Percentiles rank a stretch among this genome's conserved stretches.
These are phyloP conservation scores for Odocoileus virginianus DNA, from an alignment of 2,113 vertebrate genomes.

Conservation along the genomic window DNA sequence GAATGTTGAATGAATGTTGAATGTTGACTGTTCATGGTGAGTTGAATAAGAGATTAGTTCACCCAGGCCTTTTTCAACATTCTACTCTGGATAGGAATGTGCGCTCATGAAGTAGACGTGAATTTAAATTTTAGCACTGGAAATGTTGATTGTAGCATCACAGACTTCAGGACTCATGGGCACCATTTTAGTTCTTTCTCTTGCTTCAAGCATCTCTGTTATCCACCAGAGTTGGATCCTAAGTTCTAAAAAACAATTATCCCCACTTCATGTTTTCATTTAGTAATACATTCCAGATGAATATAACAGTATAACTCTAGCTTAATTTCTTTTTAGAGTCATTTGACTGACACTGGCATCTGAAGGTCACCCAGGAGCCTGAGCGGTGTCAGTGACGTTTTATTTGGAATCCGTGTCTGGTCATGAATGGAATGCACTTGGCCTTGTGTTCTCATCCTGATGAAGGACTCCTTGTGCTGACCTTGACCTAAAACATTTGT, in stretches of 20 bases:
- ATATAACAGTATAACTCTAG: neutral
- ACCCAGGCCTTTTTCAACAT: neutral
- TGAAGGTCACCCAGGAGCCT: conserved; percentile 50
- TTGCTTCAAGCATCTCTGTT: neutral
- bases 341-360: conserved; percentile 49
- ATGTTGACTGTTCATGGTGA: neutral
- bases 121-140: neutral
- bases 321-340: conserved; percentile 39
- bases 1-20: neutral
- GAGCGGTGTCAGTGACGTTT: conserved; percentile 31
- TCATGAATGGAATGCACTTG: conserved; percentile 44
- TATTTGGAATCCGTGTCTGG: conserved; percentile 31
- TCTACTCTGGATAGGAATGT: neutral
- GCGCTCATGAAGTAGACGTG: neutral
- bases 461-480: conserved; percentile 26
- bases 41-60: neutral
- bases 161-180: neutral
- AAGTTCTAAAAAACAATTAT: neutral
- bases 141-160: neutral
- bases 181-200: neutral
- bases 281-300: conserved; percentile 53
- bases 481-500: neutral
- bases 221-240: neutral
- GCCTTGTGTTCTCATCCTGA: conserved; percentile 15
- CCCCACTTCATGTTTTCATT: conserved; percentile 9